Evolutionary conservation across 2,797 vertebrate species (phyloP).

Genomic region (Antennarius maculatus): DNA sequence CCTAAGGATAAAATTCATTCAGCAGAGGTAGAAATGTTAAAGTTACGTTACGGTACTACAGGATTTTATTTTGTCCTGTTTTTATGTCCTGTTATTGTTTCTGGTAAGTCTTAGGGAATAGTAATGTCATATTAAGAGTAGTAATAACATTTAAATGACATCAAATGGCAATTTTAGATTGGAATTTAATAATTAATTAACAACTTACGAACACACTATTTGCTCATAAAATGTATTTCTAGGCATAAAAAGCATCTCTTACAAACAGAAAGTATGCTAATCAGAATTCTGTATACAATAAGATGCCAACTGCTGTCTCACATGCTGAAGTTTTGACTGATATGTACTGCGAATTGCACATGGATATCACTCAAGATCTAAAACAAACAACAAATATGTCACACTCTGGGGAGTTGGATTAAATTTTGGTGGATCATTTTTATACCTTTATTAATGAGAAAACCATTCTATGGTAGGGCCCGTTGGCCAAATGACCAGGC

Average conservation of each 20-base stretch:
- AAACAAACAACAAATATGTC: conserved; percentile 3
- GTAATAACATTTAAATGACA: too few relatives aligned
- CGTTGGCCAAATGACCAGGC: conserved; percentile 9
- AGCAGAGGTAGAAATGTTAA: too few relatives aligned
- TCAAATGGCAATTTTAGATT: too few relatives aligned
- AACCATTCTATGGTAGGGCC: conserved; percentile 1
- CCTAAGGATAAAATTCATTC: too few relatives aligned
- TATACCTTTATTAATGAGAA: background rate
- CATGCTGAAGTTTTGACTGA: background rate
- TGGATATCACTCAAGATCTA: background rate
- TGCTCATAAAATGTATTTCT: background rate
- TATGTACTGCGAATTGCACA: background rate
- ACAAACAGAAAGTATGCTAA: background rate
- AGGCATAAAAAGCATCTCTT: background rate
- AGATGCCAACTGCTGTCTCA: background rate
- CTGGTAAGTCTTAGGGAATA: too few relatives aligned
- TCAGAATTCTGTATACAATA: background rate
- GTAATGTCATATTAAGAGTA: too few relatives aligned
- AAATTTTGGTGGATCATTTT: background rate
- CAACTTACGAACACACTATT: background rate
- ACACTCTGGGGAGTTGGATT: conserved; percentile 1
- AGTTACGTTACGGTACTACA: too few relatives aligned
- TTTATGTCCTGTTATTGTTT: too few relatives aligned
- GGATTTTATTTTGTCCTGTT: too few relatives aligned
- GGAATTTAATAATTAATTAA: too few relatives aligned